Evolutionary conservation across 2,888 invertebrate species (phyloP), one percentile per base, ranked within the genome.

Genomic region (Elegia similella): DNA sequence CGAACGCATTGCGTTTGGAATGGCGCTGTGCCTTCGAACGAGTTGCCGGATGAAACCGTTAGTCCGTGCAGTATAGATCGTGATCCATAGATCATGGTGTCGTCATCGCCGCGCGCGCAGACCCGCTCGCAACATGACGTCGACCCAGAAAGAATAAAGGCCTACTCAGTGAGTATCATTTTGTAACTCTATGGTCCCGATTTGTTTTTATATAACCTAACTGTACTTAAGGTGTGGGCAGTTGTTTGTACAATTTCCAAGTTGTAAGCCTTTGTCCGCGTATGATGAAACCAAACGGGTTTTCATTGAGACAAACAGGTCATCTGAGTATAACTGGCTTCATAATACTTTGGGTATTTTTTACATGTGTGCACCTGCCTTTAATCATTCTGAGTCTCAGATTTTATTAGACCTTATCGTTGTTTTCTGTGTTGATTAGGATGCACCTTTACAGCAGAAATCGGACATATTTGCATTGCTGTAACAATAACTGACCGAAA

Each of bases 91-190:
- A 88, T 82, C 82, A 91, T 91, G 91, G 91, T 91, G 75, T 91
- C 91, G 78, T 91, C 91, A 78, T 90, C 91, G 75, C 90, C 91
- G 78, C 88, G 88, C 62, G 86, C 89, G 79, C 88, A 86, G 72
- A 73, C 87, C 60, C 88, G 89, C 66, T 84, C 84, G 78, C 84
- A 84, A 64, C 85, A 84, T 78, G 86, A 87, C 68, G 85, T 91
- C 78, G 91, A 90, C 82, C 87, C 88, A 76, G 85, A 89, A 77
- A 86, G 89, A 78, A 89, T 90, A 73, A 88, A 89, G 72, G 88
- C 86, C 62, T 91, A 90, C 75, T 88, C 88, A 63, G 91, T 91
- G 68, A 88, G 90, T 89, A 82, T 75, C 68, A 60, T 63, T 65
- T 65, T 62, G 60, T 55, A 60, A 60, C 54, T 44, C 44, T 48